Conservation (phyloP, 1,140 invertebrate genomes). For the Parasteatoda tepidariorum region DNA sequence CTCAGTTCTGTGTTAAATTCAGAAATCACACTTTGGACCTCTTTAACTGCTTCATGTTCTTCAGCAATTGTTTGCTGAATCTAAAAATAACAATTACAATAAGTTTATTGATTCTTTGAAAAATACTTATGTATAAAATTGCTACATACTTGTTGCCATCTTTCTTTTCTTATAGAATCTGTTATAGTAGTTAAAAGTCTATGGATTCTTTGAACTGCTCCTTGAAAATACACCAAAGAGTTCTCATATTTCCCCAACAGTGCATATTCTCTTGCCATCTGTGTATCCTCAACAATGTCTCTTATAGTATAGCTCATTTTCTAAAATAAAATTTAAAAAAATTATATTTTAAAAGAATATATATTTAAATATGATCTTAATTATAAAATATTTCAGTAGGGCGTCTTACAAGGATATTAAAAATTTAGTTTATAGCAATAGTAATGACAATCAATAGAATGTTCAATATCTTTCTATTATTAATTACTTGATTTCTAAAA, state of each 20-base stretch:
- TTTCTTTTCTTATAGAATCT: conserved; percentile 82
- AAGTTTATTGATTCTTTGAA: no score
- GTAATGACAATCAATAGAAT: no score
- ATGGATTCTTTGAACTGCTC: conserved; percentile 90
- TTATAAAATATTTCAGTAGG: no score
- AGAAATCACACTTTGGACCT: conserved; percentile 77
- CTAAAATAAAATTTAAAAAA: background rate
- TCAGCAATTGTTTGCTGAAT: conserved; percentile 88
- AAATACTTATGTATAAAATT: conserved; percentile 36
- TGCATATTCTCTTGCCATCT: conserved; percentile 93
- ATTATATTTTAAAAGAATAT: no score
- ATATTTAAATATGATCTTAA: no score
- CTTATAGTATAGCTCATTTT: conserved; percentile 84
- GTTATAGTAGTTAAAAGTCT: conserved; percentile 83
- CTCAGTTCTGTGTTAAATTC: conserved; percentile 75
- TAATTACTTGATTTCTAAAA: no score
- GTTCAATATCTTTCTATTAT: no score
- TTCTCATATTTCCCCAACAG: conserved; percentile 96
- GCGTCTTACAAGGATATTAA: no score
- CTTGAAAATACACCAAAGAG: conserved; percentile 93
- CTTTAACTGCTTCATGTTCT: conserved; percentile 93
- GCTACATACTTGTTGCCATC: conserved; percentile 84
- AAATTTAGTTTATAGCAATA: no score
- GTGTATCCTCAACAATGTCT: conserved; percentile 92
- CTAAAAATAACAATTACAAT: conserved; percentile 72